phyloP scores from a whole-genome alignment of 2,113 vertebrate species.

The Onychostruthus taczanowskii region DNA sequence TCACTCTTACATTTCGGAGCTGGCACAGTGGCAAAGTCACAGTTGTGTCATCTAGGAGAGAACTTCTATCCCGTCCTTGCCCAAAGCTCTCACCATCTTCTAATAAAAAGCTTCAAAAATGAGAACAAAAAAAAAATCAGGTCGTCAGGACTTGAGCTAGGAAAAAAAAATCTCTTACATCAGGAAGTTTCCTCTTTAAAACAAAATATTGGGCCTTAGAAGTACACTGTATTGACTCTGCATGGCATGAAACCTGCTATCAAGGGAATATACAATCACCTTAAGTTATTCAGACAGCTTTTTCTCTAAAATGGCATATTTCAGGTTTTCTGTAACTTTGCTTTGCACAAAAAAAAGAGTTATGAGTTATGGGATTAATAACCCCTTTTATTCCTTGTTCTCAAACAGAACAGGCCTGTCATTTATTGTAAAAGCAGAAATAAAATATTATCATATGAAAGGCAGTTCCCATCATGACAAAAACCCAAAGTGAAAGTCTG shows the following conservation, averaged over 20 bases:
- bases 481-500: neutral
- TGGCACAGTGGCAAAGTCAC: constrained; percentile 92
- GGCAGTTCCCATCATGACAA: neutral
- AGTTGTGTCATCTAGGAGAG: constrained; percentile 93
- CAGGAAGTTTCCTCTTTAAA: neutral
- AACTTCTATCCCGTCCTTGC: constrained; percentile 92
- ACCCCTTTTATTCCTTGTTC: neutral
- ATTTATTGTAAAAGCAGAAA: neutral
- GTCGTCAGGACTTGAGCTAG: neutral
- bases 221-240: neutral
- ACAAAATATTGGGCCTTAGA: neutral
- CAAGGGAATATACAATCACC: neutral
- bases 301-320: neutral
- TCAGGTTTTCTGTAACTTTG: neutral
- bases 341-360: neutral
- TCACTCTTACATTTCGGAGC: constrained; percentile 86
- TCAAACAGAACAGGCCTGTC: neutral
- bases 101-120: constrained; percentile 83
- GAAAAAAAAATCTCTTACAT: neutral
- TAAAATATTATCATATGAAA: neutral
- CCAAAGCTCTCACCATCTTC: constrained; percentile 97
- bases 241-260: neutral
- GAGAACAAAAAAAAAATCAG: neutral
- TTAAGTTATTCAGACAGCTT: neutral
- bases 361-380: neutral